Conservation (phyloP, 2,888 invertebrate genomes). For the Serripes groenlandicus region DNA sequence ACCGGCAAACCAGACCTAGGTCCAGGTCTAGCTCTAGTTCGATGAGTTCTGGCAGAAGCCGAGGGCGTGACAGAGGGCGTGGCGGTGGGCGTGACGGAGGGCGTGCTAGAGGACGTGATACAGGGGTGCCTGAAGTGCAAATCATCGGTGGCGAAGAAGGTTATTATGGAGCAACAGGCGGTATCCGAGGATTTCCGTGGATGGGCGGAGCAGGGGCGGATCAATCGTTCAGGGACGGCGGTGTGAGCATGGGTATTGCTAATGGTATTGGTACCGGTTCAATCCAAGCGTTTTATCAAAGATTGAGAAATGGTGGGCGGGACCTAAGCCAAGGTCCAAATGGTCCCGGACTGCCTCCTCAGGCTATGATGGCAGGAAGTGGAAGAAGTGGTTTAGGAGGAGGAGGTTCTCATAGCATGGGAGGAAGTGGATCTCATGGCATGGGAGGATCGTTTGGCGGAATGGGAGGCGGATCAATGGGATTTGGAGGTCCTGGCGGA, state of each 20-base stretch:
- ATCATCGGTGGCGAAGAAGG: constrained; percentile 10
- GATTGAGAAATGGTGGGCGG: background rate
- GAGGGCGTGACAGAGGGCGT: background rate
- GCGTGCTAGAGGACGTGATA: background rate
- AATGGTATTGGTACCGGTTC: constrained; percentile 25
- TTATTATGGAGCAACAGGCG: constrained; percentile 17
- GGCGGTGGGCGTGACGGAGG: background rate
- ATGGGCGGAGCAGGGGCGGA: constrained; percentile 26
- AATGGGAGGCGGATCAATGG: background rate
- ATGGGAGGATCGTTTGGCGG: background rate
- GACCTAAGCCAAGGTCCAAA: constrained; percentile 6
- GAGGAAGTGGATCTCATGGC: background rate
- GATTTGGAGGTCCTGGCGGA: background rate
- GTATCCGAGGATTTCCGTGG: constrained; percentile 11
- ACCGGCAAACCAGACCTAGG: background rate
- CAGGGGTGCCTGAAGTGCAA: background rate
- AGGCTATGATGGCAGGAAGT: background rate
- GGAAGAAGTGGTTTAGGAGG: background rate
- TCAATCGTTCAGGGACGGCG: constrained; percentile 1
- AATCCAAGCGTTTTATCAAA: constrained; percentile 3
- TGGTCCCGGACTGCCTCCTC: background rate
- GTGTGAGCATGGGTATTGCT: background rate
- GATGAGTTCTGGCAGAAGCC: background rate
- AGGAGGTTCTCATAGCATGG: background rate
- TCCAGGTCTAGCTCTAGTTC: background rate